phyloP scores from a whole-genome alignment of 1,140 invertebrate genomes.

The Rhyacophila brunnea region DNA sequence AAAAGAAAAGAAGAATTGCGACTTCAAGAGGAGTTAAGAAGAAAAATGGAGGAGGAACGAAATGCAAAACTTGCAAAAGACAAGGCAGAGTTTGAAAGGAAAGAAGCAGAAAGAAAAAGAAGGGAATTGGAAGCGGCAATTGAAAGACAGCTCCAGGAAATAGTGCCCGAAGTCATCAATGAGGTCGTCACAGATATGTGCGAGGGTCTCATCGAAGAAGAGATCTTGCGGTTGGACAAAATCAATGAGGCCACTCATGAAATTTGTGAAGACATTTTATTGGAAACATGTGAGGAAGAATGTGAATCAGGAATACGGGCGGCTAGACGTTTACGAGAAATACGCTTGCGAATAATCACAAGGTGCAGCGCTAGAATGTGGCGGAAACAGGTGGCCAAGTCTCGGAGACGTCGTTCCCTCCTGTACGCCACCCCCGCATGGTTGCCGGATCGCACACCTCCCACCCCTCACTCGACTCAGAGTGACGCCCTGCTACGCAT shows the following conservation, averaged over 20 bases:
- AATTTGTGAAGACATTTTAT: conserved; percentile 48
- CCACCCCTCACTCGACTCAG: conserved; percentile 52
- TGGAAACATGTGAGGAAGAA: conserved; percentile 51
- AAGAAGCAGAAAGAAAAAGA: conserved; percentile 41
- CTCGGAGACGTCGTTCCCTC: conserved; percentile 51
- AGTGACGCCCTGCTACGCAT: conserved; percentile 54
- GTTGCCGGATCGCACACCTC: conserved; percentile 53
- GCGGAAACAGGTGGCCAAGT: conserved; percentile 50
- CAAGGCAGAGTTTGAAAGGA: conserved; percentile 39
- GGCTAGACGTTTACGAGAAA: conserved; percentile 40
- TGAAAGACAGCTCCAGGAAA: conserved; percentile 43
- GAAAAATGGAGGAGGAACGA: conserved; percentile 46
- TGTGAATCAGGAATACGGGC: conserved; percentile 52
- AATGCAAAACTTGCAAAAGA: conserved; percentile 38
- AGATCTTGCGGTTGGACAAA: conserved; percentile 42
- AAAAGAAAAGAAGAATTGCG: conserved; percentile 41
- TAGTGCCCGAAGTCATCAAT: conserved; percentile 41
- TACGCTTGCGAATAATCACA: conserved; percentile 42
- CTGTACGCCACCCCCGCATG: conserved; percentile 63
- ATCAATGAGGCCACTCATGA: conserved; percentile 46
- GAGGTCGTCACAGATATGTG: conserved; percentile 48
- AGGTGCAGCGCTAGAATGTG: conserved; percentile 45
- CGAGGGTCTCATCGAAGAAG: conserved; percentile 43
- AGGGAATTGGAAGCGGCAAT: conserved; percentile 45
- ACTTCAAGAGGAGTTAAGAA: conserved; percentile 44